Base-by-base conservation (phyloP, 2,888 invertebrate species). In the Melitaea athalia region DNA sequence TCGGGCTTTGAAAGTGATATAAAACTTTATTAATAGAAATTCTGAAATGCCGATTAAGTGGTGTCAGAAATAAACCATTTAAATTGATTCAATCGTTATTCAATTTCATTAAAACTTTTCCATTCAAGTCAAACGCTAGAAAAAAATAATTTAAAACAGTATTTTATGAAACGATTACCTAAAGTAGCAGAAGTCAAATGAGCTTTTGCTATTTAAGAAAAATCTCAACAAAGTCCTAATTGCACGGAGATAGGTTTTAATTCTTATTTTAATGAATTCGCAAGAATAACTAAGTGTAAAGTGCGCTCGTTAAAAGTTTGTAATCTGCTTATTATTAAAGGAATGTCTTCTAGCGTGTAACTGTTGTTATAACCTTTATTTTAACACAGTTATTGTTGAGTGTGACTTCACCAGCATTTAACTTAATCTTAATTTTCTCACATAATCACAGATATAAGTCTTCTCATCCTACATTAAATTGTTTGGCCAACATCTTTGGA, bases 311-410 rank as follows among this genome's bases (percentile, higher is more conserved):
- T 72, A 72, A 72, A 72, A 72, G 53, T 72, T 38, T 72, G 63
- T 72, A 72, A 72, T 70, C 67, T 72, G 67, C 72, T 72, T 72
- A 72, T 72, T 70, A 64, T 67, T 63, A 50, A 67, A 50, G 64
- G 52, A 64, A 55, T 31, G 72, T 69, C 64, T 65, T 63, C 50
- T 10, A n/a, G 31, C 3, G 43, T 49, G 71, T 67, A 69, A 60
- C 62, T 62, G 67, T 67, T 67, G 31, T 10, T 67, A 15, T 57
- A 57, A 57, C 38, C 57, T 42, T 15, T 10, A 42, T 57, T 57
- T 57, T 38, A 38, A 57, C 15, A 42, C 42, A n/a, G 57, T 15
- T 57, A 55, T 57, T 42, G 57, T 57, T 57, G 42, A 57, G 42
- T 57, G 12, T 33, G 15, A 57, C 57, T 42, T 57, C 6, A n/a